Evolutionary conservation across 2,888 invertebrate genomes (phyloP).

Genomic region (Trissoscelio sp.): DNA sequence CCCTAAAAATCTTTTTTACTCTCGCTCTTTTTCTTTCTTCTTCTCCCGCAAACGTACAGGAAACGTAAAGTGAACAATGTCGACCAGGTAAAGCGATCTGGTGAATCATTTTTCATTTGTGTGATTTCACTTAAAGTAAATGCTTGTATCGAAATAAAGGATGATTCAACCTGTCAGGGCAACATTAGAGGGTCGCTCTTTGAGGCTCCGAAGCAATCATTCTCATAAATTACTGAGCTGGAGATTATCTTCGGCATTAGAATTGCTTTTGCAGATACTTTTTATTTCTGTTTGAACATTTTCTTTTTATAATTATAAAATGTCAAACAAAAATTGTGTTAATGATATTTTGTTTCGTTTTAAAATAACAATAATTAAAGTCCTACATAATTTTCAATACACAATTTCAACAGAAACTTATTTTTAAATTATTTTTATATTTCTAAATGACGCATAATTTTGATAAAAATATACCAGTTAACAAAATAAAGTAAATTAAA

Average conservation of each 20-base stretch:
- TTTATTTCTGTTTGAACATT: conserved; percentile 22
- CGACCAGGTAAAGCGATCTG: conserved; percentile 58
- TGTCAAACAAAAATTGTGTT: too few species aligned
- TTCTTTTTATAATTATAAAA: too few species aligned
- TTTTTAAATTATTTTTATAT: too few species aligned
- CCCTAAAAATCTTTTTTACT: conserved; percentile 56
- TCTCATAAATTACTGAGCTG: conserved; percentile 51
- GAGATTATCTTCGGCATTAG: background rate
- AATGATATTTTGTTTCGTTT: too few species aligned
- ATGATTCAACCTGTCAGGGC: conserved; percentile 57
- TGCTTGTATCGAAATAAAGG: conserved; percentile 56
- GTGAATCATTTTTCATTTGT: conserved; percentile 66
- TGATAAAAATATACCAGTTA: too few species aligned
- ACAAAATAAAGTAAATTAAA: too few species aligned
- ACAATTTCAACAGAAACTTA: too few species aligned
- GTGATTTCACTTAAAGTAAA: conserved; percentile 61
- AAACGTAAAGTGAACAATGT: conserved; percentile 57
- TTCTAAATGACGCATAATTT: too few species aligned
- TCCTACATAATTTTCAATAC: too few species aligned
- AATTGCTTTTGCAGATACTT: conserved; percentile 28
- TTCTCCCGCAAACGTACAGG: conserved; percentile 41
- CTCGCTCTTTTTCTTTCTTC: background rate
- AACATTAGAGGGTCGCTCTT: conserved; percentile 24
- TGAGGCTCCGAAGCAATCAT: conserved; percentile 36
- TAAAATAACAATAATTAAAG: too few species aligned